Evolutionary conservation across 92 coral and sea anemone genomes (phyloP).

Genomic region (Siderastrea radians): DNA sequence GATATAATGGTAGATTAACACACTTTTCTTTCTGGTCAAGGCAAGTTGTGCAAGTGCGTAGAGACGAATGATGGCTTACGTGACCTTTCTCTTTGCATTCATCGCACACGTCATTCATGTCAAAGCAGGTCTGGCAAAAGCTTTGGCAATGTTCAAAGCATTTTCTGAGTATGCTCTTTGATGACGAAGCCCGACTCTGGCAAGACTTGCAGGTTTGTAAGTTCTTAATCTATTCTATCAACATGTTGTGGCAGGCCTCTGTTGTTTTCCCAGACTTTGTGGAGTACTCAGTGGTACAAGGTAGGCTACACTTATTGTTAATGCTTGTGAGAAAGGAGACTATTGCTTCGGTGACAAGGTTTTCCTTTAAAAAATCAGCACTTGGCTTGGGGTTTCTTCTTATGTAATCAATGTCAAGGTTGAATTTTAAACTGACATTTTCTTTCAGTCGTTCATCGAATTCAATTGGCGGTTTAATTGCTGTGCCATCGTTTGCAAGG

Average conservation of each 20-base stretch:
- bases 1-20: no score
- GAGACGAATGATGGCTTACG: constrained; percentile 16
- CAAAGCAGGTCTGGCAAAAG: constrained; percentile 40
- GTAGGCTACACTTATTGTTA: constrained; percentile 46
- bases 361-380: constrained; percentile 31
- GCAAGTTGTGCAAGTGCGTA: constrained; percentile 33
- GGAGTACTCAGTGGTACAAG: constrained; percentile 51
- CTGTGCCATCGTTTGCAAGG: constrained; percentile 52
- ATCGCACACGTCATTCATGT: constrained; percentile 18
- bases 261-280: constrained; percentile 43
- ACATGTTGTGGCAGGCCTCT: constrained; percentile 29
- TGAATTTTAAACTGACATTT: constrained; percentile 37
- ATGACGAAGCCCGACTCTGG: constrained; percentile 6
- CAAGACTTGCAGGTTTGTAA: constrained; percentile 20
- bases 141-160: constrained; percentile 41
- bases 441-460: constrained; percentile 43
- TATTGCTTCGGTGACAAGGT: constrained; percentile 41
- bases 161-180: constrained; percentile 4
- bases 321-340: constrained; percentile 37
- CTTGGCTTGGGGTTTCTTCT: constrained; percentile 28
- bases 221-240: constrained; percentile 17
- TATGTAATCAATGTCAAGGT: constrained; percentile 14
- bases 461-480: constrained; percentile 36
- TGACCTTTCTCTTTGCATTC: constrained; percentile 20
- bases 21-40: constrained; percentile 28